Conservation (phyloP, 2,113 vertebrate species). For the Nyctibius bracteatus region DNA sequence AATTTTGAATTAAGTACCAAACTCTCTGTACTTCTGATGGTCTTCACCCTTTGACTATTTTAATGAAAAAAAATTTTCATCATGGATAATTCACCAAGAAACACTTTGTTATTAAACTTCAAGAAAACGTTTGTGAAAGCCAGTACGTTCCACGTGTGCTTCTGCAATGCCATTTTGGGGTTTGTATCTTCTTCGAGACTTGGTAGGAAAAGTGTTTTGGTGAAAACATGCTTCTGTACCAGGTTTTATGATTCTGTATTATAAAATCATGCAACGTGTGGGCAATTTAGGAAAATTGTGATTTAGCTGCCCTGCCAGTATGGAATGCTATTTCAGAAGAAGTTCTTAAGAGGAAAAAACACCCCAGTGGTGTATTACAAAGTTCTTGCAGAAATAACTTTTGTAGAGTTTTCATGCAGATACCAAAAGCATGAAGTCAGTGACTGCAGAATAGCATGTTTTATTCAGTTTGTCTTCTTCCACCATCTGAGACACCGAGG, state of each 20-base stretch:
- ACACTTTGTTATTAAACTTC: background rate
- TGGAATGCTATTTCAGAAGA: background rate
- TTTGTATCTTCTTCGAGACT: background rate
- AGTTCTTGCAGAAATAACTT: background rate
- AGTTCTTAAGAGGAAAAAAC: background rate
- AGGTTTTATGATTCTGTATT: background rate
- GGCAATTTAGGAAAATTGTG: background rate
- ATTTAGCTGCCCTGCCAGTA: background rate
- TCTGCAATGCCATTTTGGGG: background rate
- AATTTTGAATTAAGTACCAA: background rate
- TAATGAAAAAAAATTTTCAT: background rate
- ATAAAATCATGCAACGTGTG: background rate
- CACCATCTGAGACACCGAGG: background rate
- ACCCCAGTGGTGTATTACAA: background rate
- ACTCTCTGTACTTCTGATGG: background rate
- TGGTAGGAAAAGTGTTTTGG: background rate
- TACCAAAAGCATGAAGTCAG: background rate
- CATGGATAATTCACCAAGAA: background rate
- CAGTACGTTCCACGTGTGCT: rapidly evolving
- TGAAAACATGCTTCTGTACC: background rate
- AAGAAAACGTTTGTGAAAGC: background rate
- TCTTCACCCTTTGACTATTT: background rate
- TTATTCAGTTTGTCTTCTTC: background rate
- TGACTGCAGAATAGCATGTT: background rate
- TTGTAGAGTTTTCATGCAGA: background rate